Percentiles rank a stretch among this genome's conserved stretches.
Conservation (phyloP, 2,113 vertebrate species). For the Copsychus sechellarum region DNA sequence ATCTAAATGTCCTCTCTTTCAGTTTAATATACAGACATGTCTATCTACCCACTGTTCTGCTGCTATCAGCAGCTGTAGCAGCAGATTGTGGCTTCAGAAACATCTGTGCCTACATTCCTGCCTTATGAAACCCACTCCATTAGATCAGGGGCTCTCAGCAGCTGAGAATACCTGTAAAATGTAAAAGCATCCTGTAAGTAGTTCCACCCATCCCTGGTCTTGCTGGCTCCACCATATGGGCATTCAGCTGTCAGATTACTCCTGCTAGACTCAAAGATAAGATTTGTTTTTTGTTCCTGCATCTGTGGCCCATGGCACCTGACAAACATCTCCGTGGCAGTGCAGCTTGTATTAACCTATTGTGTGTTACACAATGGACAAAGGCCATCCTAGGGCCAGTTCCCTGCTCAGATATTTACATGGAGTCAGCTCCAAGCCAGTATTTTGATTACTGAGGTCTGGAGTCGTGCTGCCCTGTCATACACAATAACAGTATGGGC, state of each 20-base stretch:
- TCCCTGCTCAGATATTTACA: background rate
- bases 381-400: background rate
- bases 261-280: background rate
- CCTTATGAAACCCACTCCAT: background rate
- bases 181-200: background rate
- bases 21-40: background rate
- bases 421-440: background rate
- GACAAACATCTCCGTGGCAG: background rate
- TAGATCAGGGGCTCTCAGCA: background rate
- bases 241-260: background rate
- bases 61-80: background rate
- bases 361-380: background rate
- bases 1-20: background rate
- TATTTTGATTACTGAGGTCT: background rate
- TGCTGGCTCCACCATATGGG: background rate
- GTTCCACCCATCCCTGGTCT: background rate
- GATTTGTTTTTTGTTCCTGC: background rate
- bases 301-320: background rate
- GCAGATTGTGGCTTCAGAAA: background rate
- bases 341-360: background rate
- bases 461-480: background rate
- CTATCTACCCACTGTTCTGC: background rate
- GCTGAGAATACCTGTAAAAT: background rate
- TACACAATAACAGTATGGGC: rapidly evolving
- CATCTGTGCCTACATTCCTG: background rate